These are phyloP conservation scores for Ataeniobius toweri DNA, from an alignment of 2,797 vertebrate genomes.

Conservation along the genomic window DNA sequence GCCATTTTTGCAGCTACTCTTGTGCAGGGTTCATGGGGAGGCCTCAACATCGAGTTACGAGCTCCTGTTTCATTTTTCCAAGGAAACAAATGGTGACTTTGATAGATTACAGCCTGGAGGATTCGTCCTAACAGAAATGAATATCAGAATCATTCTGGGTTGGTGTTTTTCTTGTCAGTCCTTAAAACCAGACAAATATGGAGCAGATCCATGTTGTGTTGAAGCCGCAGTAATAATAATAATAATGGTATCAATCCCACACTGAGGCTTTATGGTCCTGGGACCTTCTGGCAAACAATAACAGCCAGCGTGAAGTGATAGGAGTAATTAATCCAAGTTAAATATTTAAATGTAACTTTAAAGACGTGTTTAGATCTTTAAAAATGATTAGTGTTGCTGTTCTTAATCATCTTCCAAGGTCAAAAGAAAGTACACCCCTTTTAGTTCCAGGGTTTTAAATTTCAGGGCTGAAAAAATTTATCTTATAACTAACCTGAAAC, in stretches of 20 bases:
- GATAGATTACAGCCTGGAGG: constrained; percentile 58
- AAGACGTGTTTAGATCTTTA: constrained; percentile 18
- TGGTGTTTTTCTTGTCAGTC: constrained; percentile 59
- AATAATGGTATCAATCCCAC: constrained; percentile 47
- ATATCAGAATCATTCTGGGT: constrained; percentile 59
- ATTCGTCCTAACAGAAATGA: constrained; percentile 68
- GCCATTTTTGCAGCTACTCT: constrained; percentile 33
- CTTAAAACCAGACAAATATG: constrained; percentile 54
- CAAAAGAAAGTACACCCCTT: not conserved
- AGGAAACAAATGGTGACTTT: constrained; percentile 57
- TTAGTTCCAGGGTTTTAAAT: not conserved
- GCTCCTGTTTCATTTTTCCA: constrained; percentile 57
- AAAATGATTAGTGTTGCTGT: not conserved
- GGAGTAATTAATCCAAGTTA: constrained; percentile 45
- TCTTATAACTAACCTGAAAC: not conserved
- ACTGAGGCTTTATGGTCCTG: constrained; percentile 35
- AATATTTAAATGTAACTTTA: constrained; percentile 40
- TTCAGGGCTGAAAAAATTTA: not conserved
- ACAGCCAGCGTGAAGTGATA: constrained; percentile 37
- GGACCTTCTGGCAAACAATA: constrained; percentile 43
- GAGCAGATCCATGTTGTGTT: constrained; percentile 40
- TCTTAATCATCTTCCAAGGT: not conserved
- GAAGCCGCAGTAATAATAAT: constrained; percentile 44
- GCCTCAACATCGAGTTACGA: constrained; percentile 49
- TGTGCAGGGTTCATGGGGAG: constrained; percentile 55